Evolutionary conservation across 2,113 vertebrate genomes (phyloP), one percentile per base, ranked within the genome.

Genomic region (Polypterus bichir): DNA sequence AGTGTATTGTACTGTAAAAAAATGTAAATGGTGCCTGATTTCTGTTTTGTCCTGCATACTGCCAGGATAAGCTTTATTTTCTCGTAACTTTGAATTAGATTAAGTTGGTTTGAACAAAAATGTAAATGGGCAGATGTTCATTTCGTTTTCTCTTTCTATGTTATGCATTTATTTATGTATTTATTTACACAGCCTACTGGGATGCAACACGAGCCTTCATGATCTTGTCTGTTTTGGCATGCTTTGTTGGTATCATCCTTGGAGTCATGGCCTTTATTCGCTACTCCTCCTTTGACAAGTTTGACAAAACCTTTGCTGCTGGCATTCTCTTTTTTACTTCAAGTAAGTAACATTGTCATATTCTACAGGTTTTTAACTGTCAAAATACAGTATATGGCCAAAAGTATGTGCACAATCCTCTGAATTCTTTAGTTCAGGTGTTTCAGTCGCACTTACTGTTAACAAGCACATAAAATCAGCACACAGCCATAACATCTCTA

Each of bases 321-420:
- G 76, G 82, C 71, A 75, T 80, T 52, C 66, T 86, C 66, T 86
- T 84, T 65, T 84, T 83, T 77, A 81, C 81, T 76, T 83, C 81
- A 66, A 78, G 80, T 86, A 68, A 84, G 82, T 79, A 10, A 46
- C 51, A 46, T 58, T 45, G 46, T 3, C 7, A 57, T 11, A 9
- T 45, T 46, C 9, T 11, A 7, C 47, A 27, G 27, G 1, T 27
- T 27, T 27, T 27, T 27, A 27, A 27, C 2, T 27, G 27, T 27
- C 1, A 27, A 27, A 27, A 27, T 27, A 27, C 27, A 27, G 27
- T 27, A 27, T 27, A 27, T 27, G 27, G 27, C 27, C 27, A 27
- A 27, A 27, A 27, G 27, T 27, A 27, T 27, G 27, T 27, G 27
- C 27, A 27, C 27, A 27, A 27, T 27, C 27, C 27, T 27, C 27